Conservation (phyloP, 2,113 vertebrate genomes). For the Takifugu flavidus region DNA sequence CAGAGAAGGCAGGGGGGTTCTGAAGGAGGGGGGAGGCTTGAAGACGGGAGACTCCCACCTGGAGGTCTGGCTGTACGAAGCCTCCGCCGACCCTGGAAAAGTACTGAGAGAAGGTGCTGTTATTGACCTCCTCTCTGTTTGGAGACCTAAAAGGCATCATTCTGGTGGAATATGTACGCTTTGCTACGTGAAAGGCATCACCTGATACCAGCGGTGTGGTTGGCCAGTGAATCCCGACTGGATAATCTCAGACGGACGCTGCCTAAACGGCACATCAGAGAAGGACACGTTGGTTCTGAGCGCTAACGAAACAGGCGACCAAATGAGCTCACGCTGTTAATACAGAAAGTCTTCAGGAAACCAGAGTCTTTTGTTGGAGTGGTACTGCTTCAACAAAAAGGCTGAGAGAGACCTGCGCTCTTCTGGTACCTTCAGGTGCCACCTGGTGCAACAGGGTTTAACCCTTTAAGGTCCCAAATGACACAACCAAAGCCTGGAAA, state of each 20-base stretch:
- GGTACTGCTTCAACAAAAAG: no score
- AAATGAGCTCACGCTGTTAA: no score
- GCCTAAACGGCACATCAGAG: slow-evolving; percentile 61
- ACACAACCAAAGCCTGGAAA: slow-evolving; percentile 4
- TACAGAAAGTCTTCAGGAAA: no score
- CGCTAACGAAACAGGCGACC: no score
- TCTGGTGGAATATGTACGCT: neutral
- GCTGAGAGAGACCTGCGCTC: neutral
- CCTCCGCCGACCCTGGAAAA: slow-evolving; percentile 39
- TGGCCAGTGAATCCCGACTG: slow-evolving; percentile 57
- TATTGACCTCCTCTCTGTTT: neutral
- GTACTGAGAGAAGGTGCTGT: slow-evolving; percentile 28
- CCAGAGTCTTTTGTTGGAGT: no score
- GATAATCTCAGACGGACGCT: slow-evolving; percentile 59
- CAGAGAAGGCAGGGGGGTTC: slow-evolving; percentile 56
- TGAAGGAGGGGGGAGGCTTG: slow-evolving; percentile 48
- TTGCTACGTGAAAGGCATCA: slow-evolving; percentile 37
- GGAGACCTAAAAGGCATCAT: neutral
- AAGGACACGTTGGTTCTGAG: neutral
- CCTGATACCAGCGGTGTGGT: slow-evolving; percentile 73
- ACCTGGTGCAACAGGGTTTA: neutral
- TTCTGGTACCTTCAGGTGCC: slow-evolving; percentile 1
- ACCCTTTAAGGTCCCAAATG: slow-evolving; percentile 11
- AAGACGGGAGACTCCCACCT: slow-evolving; percentile 64
- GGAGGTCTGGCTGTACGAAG: slow-evolving; percentile 27